Percentiles rank a stretch among this genome's conserved stretches.
phyloP scores from a whole-genome alignment of 2,888 invertebrate species.

The Drosophila multiciliata region DNA sequence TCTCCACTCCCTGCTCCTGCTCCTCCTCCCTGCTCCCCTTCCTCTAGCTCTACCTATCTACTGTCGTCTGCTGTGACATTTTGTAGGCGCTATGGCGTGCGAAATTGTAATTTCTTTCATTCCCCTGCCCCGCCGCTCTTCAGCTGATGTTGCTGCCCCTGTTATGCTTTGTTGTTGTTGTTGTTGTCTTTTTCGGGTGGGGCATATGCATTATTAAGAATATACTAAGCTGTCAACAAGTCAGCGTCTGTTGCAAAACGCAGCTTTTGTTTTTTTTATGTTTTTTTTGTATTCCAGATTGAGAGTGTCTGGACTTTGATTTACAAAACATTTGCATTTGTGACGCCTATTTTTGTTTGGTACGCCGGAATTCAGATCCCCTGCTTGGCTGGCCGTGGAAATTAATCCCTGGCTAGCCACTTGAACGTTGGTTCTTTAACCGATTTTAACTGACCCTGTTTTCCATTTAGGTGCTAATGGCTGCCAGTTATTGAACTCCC shows the following conservation, averaged over 20 bases:
- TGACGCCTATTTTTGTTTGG: background rate
- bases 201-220: conserved; percentile 76
- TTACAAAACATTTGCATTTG: conserved; percentile 42
- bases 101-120: conserved; percentile 74
- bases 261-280: conserved; percentile 1
- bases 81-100: conserved; percentile 78
- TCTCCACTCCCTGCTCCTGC: background rate
- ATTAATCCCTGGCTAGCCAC: conserved; percentile 22
- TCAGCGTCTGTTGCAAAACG: conserved; percentile 63
- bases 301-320: conserved; percentile 30
- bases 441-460: conserved; percentile 14
- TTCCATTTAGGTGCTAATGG: conserved; percentile 40
- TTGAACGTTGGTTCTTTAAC: conserved; percentile 19
- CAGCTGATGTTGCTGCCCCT: conserved; percentile 41
- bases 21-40: background rate
- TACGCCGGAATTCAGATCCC: background rate
- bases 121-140: conserved; percentile 11
- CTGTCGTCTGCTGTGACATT: conserved; percentile 61
- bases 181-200: conserved; percentile 2
- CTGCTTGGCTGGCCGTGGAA: conserved; percentile 1
- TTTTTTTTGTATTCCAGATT: background rate
- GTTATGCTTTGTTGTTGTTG: conserved; percentile 39
- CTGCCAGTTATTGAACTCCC: conserved; percentile 58
- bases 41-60: background rate
- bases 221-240: conserved; percentile 80